A percentile compares a stretch with the other conserved stretches of the same genome.
These are phyloP conservation scores for Gila robusta DNA, from an alignment of 2,797 vertebrate genomes.

Conservation along the genomic window DNA sequence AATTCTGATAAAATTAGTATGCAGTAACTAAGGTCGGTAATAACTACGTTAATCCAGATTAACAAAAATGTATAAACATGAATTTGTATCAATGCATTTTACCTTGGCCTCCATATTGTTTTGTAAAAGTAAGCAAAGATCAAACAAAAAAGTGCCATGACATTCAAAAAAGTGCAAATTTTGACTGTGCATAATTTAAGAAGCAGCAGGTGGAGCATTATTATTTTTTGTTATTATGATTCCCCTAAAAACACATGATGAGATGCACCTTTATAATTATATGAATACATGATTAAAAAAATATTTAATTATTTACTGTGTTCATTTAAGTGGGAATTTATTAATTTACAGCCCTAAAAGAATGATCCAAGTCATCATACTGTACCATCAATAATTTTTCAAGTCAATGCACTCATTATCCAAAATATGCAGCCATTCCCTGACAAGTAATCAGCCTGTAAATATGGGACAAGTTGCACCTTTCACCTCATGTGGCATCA, in stretches of 20 bases:
- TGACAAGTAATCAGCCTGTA: conserved; percentile 12
- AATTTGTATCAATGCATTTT: background rate
- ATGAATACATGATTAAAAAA: background rate
- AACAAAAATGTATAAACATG: background rate
- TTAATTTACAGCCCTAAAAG: background rate
- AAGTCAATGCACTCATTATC: background rate
- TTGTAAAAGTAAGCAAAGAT: background rate
- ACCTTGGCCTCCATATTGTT: too few relatives aligned
- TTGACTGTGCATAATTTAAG: background rate
- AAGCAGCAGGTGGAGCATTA: background rate
- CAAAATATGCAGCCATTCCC: background rate
- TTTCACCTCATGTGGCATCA: conserved; percentile 10
- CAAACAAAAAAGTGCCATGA: background rate
- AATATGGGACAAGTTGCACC: background rate
- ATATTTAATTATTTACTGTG: background rate
- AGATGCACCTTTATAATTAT: background rate
- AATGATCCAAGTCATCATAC: background rate
- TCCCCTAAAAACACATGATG: background rate
- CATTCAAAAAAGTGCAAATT: background rate
- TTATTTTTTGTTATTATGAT: conserved; percentile 5
- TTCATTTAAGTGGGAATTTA: background rate
- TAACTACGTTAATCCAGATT: background rate
- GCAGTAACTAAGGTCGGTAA: background rate
- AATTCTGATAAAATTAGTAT: too few relatives aligned
- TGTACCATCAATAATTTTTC: background rate